Base-by-base conservation (phyloP, 1,140 invertebrate genomes). In the Ectropis grisescens region DNA sequence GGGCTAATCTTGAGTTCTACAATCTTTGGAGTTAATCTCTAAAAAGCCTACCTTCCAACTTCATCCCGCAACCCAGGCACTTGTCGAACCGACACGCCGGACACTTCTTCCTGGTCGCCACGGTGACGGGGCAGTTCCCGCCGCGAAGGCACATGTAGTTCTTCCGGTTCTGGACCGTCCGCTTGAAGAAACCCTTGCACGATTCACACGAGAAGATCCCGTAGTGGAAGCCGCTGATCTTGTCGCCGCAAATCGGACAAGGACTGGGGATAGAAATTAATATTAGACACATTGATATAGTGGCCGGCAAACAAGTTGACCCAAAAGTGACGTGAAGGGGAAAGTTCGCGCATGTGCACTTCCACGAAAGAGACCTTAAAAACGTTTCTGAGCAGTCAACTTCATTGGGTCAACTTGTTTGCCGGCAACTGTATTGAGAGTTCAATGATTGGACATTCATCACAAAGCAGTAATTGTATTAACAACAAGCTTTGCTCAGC, bases 141-240 rank as follows among this genome's bases (percentile, higher is more conserved):
- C 94, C 94, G 27, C 94, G 87, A 28, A 97, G 85, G 72, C 97
- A 99, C 40, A 95, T 92, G 80, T 98, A 98, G 68, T 96, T 94
- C 82, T 98, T 98, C 32, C 96, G 89, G 72, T 99, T 99, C 83
- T 98, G 96, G 2, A 98, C 97, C 25, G 96, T 98, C 42, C 97
- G 87, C 78, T 98, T 98, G 83, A 99, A 99, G 80, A 99, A 99
- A 2, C 97, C 97, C 84, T 99, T 99, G 71, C 92, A 98, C 7
- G 93, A 96, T 69, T 98, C 96, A 82, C 96, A 98, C 7, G 95
- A 96, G 76, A 97, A 98, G 52, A 98, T 98, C 7, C 95, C 95
- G 62, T 97, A 97, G 72, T 97, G 95, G 75, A 96, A 96, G 7
- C 95, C 95, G 45, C 93, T 95, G 50, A 97, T 96, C 71, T 96